phyloP scores from a whole-genome alignment of 2,888 invertebrate species.

The Neocrepidodera transversa region DNA sequence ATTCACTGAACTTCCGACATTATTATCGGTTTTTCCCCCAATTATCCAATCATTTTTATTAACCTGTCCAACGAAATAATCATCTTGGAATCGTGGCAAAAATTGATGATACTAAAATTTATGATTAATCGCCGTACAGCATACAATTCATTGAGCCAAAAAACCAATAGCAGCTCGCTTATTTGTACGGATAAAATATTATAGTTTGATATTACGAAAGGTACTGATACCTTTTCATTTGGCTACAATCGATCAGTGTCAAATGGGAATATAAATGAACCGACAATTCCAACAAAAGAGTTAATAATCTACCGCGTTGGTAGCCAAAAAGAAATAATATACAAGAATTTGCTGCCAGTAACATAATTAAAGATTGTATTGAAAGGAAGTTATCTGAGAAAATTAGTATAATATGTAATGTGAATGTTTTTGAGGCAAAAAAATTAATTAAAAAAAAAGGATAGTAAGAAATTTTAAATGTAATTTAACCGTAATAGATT shows the following conservation, averaged over 20 bases:
- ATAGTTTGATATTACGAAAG: background rate
- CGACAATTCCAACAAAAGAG: constrained; percentile 16
- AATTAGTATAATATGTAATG: no score
- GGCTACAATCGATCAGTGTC: constrained; percentile 18
- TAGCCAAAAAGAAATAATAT: constrained; percentile 10
- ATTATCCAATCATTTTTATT: constrained; percentile 31
- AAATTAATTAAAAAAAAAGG: no score
- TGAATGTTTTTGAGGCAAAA: no score
- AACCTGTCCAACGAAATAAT: constrained; percentile 23
- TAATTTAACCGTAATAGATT: no score
- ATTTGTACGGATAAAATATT: background rate
- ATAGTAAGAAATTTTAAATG: no score
- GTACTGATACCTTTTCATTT: constrained; percentile 14
- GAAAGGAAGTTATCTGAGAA: no score
- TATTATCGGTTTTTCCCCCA: background rate
- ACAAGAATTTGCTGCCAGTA: no score
- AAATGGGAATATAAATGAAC: constrained; percentile 11
- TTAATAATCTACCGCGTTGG: constrained; percentile 7
- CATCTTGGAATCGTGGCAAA: constrained; percentile 11
- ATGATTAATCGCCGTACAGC: constrained; percentile 16
- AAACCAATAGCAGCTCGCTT: background rate
- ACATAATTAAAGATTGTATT: no score
- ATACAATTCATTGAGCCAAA: constrained; percentile 3
- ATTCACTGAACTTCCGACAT: background rate
- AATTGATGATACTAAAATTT: constrained; percentile 13